A percentile compares a stretch with the other conserved stretches of the same genome.
Evolutionary conservation across 1,140 invertebrate species (phyloP).

Genomic region (Eriosoma lanigerum): DNA sequence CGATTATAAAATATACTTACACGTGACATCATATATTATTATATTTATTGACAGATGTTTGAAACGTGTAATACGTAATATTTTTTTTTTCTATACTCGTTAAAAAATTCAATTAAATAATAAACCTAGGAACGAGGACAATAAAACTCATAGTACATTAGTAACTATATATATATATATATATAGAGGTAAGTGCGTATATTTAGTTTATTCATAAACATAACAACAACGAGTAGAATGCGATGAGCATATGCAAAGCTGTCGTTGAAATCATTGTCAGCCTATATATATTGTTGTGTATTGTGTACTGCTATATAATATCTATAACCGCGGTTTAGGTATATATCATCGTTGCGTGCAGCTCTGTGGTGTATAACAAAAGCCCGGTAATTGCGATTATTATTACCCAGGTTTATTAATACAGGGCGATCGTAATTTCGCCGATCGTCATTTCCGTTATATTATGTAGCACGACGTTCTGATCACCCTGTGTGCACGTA

Average conservation of each 20-base stretch:
- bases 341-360: not conserved
- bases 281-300: no score
- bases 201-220: no score
- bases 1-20: no score
- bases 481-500: no score
- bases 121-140: conserved; percentile 14
- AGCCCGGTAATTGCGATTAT: conserved; percentile 26
- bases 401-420: not conserved
- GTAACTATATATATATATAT: no score
- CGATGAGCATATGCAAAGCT: conserved; percentile 4
- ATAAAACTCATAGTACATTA: no score
- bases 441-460: no score
- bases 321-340: not conserved
- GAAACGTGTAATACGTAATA: not conserved
- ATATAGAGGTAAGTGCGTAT: no score
- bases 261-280: not conserved
- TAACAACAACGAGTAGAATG: no score
- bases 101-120: conserved; percentile 8
- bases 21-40: no score
- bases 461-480: no score
- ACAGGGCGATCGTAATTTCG: no score
- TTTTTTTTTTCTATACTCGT: not conserved
- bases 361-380: not conserved
- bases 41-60: conserved; percentile 37
- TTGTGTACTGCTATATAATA: not conserved